Evolutionary conservation across 2,888 invertebrate genomes (phyloP), one percentile per base, ranked within the genome.

Genomic region (Strigamia crassipes): DNA sequence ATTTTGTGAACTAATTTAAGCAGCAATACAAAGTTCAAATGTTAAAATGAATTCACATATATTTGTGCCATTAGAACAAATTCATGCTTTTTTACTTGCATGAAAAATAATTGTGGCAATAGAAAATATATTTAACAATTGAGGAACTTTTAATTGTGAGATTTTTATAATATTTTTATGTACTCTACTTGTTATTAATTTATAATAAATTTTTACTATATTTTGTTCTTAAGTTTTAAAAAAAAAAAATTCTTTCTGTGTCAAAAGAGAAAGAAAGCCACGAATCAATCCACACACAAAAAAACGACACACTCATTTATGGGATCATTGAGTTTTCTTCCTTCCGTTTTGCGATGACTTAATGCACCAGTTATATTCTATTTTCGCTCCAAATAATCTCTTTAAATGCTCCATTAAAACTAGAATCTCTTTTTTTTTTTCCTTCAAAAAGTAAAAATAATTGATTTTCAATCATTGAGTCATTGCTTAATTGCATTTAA

Each of bases 1-100:
- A 61, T 9, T 9, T 23, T 61, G 38, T 38, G 9, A 38, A 6
- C 38, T 38, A 38, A 38, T 9, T 38, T 2, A 9, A 38, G 6
- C 38, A 38, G 38, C 9, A 38, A 38, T 38, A 61, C 1, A 21
- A 18, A 61, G 1, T 61, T 10, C 2, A 38, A 38, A 6, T 4
- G 46, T n/a, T 13, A 46, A n/a, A n/a, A 12, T 46, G 46, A 46
- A 46, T 46, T 46, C 46, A 46, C 46, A n/a, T n/a, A 15, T 46
- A 56, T 18, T 56, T 56, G 56, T 56, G 56, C 56, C 56, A 56
- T 18, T 56, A 18, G 56, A 56, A 56, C 56, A 56, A 56, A 56
- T 46, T 46, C 15, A 46, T 4, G 4, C 46, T 38, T 38, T 38
- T 10, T 38, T 38, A 38, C 38, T 38, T 38, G 4, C 4, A 38